Base-by-base conservation (phyloP, 2,888 invertebrate genomes). In the Pristionchus maxplancki region DNA sequence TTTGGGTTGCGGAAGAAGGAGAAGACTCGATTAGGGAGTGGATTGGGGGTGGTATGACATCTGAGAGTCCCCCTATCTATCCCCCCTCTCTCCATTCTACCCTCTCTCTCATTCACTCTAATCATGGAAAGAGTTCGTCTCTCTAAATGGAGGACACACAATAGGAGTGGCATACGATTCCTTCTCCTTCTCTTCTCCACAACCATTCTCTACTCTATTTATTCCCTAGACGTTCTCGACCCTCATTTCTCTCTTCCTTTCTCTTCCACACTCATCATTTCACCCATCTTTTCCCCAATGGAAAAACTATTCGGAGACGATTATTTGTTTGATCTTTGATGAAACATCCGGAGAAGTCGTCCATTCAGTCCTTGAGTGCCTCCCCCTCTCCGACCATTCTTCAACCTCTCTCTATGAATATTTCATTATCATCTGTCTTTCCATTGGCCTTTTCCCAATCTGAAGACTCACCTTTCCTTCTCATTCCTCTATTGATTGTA, bases 31-130 rank as follows among this genome's bases (percentile, higher is more conserved):
- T 48, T 78, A 48, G 78, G 28, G 78, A 78, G 13, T 40, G 74
- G 40, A 20, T 58, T 74, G 78, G 78, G 74, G 78, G 78, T 78
- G 78, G 78, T 44, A 48, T 78, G 78, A 78, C 78, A 78, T 44
- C 44, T 28, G 74, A 74, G 40, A 74, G 74, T 44, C n/a, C 44
- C n/a, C 28, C n/a, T 40, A 11, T 48, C 44, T 74, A 34, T 24
- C 74, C n/a, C n/a, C n/a, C 28, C 44, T 44, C 78, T 78, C 78
- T 78, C n/a, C 78, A 31, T 78, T 78, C 78, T 40, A 8, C 67
- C 11, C 31, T 13, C n/a, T 78, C 71, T 78, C 78, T 48, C 78
- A 17, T 48, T 13, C 11, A 13, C 44, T 78, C 78, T 44, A n/a
- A 78, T 48, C 37, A 34, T 31, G 62, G 28, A 62, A 11, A 62